These are phyloP conservation scores for Hesperia comma DNA, from an alignment of 2,888 invertebrate species.

Conservation along the genomic window DNA sequence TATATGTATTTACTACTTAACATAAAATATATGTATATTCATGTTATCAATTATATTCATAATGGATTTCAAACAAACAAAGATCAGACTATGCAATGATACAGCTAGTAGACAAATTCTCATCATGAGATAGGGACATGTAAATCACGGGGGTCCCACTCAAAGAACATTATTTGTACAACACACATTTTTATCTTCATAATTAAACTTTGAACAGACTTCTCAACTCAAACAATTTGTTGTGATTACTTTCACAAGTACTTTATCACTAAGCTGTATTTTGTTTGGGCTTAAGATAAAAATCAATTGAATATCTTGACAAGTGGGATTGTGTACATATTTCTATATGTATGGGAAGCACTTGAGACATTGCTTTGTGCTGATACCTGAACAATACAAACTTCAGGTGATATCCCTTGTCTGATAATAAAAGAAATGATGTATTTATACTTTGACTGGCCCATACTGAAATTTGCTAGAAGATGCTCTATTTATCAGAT, in stretches of 20 bases:
- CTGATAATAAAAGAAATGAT: conserved; percentile 15
- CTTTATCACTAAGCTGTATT: conserved; percentile 30
- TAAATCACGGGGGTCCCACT: conserved; percentile 28
- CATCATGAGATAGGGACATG: conserved; percentile 29
- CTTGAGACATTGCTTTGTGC: conserved; percentile 29
- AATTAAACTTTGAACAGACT: conserved; percentile 32
- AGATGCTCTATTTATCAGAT: too few species aligned
- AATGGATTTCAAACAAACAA: not conserved
- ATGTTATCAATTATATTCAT: too few species aligned
- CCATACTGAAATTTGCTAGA: not conserved
- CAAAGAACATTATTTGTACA: conserved; percentile 22
- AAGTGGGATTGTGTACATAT: conserved; percentile 16
- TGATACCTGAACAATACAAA: conserved; percentile 15
- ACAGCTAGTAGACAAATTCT: not conserved
- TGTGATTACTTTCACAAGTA: conserved; percentile 29
- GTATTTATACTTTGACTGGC: not conserved
- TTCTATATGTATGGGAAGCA: conserved; percentile 17
- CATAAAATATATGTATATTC: too few species aligned
- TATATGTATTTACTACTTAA: not conserved
- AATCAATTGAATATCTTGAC: conserved; percentile 33
- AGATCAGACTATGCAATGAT: not conserved
- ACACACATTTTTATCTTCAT: conserved; percentile 26
- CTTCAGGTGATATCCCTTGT: conserved; percentile 13
- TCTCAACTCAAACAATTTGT: conserved; percentile 31
- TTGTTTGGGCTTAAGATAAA: conserved; percentile 33